Evolutionary conservation across 2,797 vertebrate species (phyloP), one percentile per base, ranked within the genome.

Genomic region (Buphagus erythrorhynchus): DNA sequence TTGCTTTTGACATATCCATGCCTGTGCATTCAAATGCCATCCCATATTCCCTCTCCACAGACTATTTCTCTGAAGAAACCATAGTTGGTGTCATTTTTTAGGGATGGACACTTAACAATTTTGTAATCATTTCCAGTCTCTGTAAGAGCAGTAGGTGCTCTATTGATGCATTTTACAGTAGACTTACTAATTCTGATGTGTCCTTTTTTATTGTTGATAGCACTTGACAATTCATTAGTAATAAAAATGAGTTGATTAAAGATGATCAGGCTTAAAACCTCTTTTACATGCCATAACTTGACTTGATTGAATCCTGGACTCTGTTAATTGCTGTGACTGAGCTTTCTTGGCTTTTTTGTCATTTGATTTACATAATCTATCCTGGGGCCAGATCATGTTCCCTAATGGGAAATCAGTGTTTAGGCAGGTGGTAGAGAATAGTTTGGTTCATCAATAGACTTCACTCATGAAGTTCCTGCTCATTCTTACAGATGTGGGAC

Each of bases 211-310:
- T 49, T 92, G 92, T 92, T 95, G 72, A 72, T 96, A 92, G 68
- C 79, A 93, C 87, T 96, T 88, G 87, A 95, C 86, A 93, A 93
- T 95, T 96, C 85, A 94, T 95, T 94, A 92, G 73, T 93, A 63
- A 67, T 90, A 94, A 95, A 96, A 93, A 75, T 0, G 7, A 88
- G 76, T 88, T 95, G 93, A 95, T 96, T 95, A 93, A 91, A 90
- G 79, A 91, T 2, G 36, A 84, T 90, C 95, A 91, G 68, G 46
- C 84, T 87, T 87, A 87, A 95, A 84, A 89, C 61, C 77, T 83
- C 54, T 92, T 87, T 67, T 76, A 61, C 88, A 55, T 84, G 89
- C 69, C 59, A 33, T 91, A 85, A 73, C 82, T 95, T 87, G 75
- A 75, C 72, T 96, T 93, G 78, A 94, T 93, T 93, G 91, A 81